Base-by-base conservation (phyloP, 64 coral and sea anemone genomes). In the Pocillopora verrucosa region DNA sequence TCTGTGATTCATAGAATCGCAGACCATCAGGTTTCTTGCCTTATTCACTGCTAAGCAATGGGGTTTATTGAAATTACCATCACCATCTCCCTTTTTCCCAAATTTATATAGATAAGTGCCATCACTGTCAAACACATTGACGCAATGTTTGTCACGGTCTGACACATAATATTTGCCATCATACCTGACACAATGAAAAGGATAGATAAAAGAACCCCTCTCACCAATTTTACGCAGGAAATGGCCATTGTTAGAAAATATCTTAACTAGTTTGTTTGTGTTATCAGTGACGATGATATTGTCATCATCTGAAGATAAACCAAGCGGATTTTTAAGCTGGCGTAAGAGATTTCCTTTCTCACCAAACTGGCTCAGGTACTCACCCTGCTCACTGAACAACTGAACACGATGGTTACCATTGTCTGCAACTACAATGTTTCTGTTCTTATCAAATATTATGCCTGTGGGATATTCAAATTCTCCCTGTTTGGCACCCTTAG, bases 1-100 rank as follows among this genome's bases (percentile, higher is more conserved):
- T 13, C 92, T 79, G n/a, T 94, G 87, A 86, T 94, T 94, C 24
- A 68, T 62, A 75, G 63, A 86, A 73, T 94, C 80, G 61, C 92
- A 94, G 56, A 94, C 72, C 36, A 94, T 75, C 16, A 94, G 13
- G 38, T 81, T 24, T 14, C 89, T 87, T 37, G 80, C 63, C 16
- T 63, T 88, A 63, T 74, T 81, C 11, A 94, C 82, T n/a, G 92
- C 72, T 16, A 94, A 83, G 15, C 87, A 87, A 68, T 79, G 74
- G 14, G 79, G 76, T 61, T 80, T 68, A 73, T 56, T 84, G 11
- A 86, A 58, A 58, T 89, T 41, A 9, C 74, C 86, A 5, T 76
- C 67, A 60, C 76, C 65, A 3, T 58, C 59, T 0, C 78, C 81
- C 45, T 80, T 80, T 26, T 72, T 84, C 0, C 92, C 92, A 60